Evolutionary conservation across 2,797 vertebrate species (phyloP), one percentile per base, ranked within the genome.

Genomic region (Chanos chanos): DNA sequence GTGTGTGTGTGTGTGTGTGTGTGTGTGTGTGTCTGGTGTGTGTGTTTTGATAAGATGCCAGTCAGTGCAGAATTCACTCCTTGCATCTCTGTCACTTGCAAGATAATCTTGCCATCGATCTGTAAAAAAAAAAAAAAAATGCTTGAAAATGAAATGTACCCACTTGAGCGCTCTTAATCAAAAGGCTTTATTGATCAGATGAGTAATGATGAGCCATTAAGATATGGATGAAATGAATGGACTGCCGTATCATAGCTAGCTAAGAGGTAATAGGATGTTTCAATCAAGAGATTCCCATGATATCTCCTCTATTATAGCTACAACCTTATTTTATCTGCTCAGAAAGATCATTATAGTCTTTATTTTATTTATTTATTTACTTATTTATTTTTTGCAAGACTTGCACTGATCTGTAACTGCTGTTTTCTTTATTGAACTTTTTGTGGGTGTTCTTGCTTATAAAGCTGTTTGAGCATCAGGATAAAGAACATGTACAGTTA

Each of bases 101-200:
- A 91, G 92, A 93, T 91, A 93, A 95, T 96, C 94, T 94, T 87
- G 87, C 86, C 91, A 98, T 96, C 86, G 94, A 98, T 95, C 92
- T 77, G 89, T 85, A 85, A n/a, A n/a, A n/a, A n/a, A n/a, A n/a
- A n/a, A n/a, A n/a, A n/a, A 94, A 90, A 96, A 95, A 95, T 92
- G 92, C 89, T 86, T 86, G 90, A 91, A 97, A 94, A 95, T 94
- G 87, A 96, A 96, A 95, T 89, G 88, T 88, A 90, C 89, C 86
- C 91, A 81, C 91, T 89, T 89, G 89, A 82, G 79, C 79, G 83
- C 82, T 84, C 94, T 94, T 92, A 90, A 92, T 93, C 92, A 92
- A 89, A 87, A 80, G 86, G 87, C 90, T 83, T 77, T 91, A 92
- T 92, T 87, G 89, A 91, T 90, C 85, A 81, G 79, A 80, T 76